A percentile compares a stretch with the other conserved stretches of the same genome.
phyloP scores from a whole-genome alignment of 2,113 vertebrate species.

The Hoplias malabaricus region DNA sequence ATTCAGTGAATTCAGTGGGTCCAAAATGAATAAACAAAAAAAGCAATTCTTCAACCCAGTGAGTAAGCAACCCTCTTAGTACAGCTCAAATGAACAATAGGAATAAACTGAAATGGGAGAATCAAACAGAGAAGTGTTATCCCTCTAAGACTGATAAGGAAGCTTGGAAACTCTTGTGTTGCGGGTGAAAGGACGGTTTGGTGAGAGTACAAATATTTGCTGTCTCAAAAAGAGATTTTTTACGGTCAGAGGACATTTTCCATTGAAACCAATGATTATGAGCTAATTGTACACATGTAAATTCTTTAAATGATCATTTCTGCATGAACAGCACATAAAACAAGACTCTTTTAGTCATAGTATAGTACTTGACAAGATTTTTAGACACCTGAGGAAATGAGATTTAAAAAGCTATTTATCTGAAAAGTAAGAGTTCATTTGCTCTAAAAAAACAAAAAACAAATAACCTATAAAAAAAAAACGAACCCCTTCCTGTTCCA shows the following conservation, averaged over 20 bases:
- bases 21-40: conserved; percentile 43
- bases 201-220: conserved; percentile 12
- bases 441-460: too few relatives aligned
- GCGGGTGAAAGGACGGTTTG: not conserved
- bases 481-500: too few relatives aligned
- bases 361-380: too few relatives aligned
- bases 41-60: conserved; percentile 35
- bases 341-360: too few relatives aligned
- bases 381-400: too few relatives aligned
- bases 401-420: too few relatives aligned
- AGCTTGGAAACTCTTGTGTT: conserved; percentile 17
- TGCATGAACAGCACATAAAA: too few relatives aligned
- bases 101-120: not conserved
- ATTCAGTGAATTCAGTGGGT: conserved; percentile 13
- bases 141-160: conserved; percentile 19
- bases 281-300: not conserved
- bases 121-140: conserved; percentile 31
- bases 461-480: too few relatives aligned
- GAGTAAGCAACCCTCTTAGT: too few relatives aligned
- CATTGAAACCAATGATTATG: not conserved
- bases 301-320: too few relatives aligned
- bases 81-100: conserved; percentile 12
- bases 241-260: not conserved
- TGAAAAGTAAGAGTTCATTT: too few relatives aligned
- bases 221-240: conserved; percentile 9